These are phyloP conservation scores for Diploscapter pachys DNA, from an alignment of 1,140 invertebrate genomes.

Conservation along the genomic window DNA sequence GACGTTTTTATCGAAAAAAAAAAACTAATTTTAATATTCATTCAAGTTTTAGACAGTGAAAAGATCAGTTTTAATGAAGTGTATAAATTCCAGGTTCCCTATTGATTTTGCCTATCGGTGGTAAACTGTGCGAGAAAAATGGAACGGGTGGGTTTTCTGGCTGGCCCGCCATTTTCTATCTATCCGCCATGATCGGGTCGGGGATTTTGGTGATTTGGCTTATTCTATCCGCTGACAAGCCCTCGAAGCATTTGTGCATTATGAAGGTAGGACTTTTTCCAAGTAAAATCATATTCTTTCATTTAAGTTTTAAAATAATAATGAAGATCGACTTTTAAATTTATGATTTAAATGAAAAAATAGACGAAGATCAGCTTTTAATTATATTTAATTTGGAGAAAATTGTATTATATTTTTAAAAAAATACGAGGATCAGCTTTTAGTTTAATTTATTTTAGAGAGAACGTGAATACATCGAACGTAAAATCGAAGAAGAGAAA, in stretches of 20 bases:
- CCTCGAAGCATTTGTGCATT: slow-evolving; percentile 57
- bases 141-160: slow-evolving; percentile 40
- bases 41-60: background rate
- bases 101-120: slow-evolving; percentile 51
- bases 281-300: background rate
- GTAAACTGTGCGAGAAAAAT: slow-evolving; percentile 43
- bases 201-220: slow-evolving; percentile 51
- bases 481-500: slow-evolving; percentile 54
- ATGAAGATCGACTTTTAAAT: background rate
- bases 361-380: background rate
- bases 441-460: slow-evolving; percentile 18
- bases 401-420: slow-evolving; percentile 1
- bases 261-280: slow-evolving; percentile 27
- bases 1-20: no score
- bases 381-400: slow-evolving; percentile 18
- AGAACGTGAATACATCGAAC: slow-evolving; percentile 24
- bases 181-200: slow-evolving; percentile 49
- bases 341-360: background rate
- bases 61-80: slow-evolving; percentile 13
- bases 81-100: slow-evolving; percentile 44
- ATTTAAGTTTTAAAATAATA: slow-evolving; percentile 37
- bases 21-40: no score
- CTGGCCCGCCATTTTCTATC: slow-evolving; percentile 57
- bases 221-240: slow-evolving; percentile 52
- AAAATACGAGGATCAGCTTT: background rate